phyloP scores from a whole-genome alignment of 1,140 invertebrate genomes.

The Drosophila bocki region DNA sequence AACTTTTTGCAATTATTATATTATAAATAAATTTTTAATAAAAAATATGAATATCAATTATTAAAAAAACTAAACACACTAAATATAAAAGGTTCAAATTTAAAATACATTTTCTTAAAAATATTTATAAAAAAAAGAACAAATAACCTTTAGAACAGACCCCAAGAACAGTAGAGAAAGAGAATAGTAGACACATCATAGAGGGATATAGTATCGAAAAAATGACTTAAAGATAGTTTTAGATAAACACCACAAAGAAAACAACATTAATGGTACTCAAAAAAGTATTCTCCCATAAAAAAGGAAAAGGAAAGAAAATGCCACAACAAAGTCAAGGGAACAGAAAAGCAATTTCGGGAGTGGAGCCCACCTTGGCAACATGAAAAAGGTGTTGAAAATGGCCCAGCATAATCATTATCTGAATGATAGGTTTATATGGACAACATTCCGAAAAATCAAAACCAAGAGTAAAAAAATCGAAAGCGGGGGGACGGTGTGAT shows the following conservation, averaged over 20 bases:
- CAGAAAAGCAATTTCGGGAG: constrained; percentile 1
- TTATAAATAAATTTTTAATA: too few species aligned
- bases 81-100: too few species aligned
- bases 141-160: not conserved
- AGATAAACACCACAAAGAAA: constrained; percentile 31
- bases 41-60: not conserved
- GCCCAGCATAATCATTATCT: constrained; percentile 13
- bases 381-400: constrained; percentile 39
- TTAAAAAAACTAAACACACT: not conserved
- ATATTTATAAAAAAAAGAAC: not conserved
- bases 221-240: constrained; percentile 7
- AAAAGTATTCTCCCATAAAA: not conserved
- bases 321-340: not conserved
- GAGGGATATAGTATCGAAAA: constrained; percentile 12
- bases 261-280: constrained; percentile 25
- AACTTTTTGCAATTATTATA: too few species aligned
- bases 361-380: constrained; percentile 4
- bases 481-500: not conserved
- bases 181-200: constrained; percentile 1
- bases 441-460: constrained; percentile 8
- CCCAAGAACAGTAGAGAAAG: not conserved
- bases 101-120: too few species aligned
- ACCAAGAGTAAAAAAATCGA: not conserved
- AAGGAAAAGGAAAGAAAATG: not conserved
- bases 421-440: not conserved